These are phyloP conservation scores for Drosophila lowei DNA, from an alignment of 1,140 invertebrate species.

Conservation along the genomic window DNA sequence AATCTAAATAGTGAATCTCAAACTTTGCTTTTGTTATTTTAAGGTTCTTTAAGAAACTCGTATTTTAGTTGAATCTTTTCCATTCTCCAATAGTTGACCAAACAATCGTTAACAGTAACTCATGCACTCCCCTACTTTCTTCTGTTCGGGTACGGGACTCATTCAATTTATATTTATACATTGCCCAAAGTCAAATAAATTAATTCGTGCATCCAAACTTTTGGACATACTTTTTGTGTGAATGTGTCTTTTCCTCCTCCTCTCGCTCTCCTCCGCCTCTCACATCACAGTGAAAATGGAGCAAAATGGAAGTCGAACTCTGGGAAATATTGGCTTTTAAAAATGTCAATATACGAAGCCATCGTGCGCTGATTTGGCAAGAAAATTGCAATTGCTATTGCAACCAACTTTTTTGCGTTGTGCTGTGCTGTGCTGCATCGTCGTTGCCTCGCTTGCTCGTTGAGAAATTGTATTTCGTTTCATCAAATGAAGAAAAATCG, in stretches of 20 bases:
- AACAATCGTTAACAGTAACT: slow-evolving; percentile 7
- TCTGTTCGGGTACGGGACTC: slow-evolving; percentile 8
- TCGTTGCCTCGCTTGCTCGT: slow-evolving; percentile 20
- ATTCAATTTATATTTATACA: slow-evolving; percentile 66
- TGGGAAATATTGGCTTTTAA: slow-evolving; percentile 76
- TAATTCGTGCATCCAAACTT: slow-evolving; percentile 43
- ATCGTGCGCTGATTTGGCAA: slow-evolving; percentile 60
- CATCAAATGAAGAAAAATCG: slow-evolving; percentile 81
- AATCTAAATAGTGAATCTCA: no score
- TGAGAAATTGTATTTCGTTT: slow-evolving; percentile 82
- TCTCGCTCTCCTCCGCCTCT: neutral
- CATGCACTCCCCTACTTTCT: slow-evolving; percentile 12
- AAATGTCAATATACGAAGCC: slow-evolving; percentile 71
- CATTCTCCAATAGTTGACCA: neutral
- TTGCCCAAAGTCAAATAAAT: slow-evolving; percentile 53
- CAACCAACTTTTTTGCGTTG: slow-evolving; percentile 61
- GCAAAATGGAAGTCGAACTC: slow-evolving; percentile 23
- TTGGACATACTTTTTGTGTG: slow-evolving; percentile 41
- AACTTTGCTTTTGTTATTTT: no score
- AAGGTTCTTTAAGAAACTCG: no score
- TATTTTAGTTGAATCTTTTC: no score
- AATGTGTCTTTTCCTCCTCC: slow-evolving; percentile 1
- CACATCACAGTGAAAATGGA: neutral
- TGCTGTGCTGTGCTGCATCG: slow-evolving; percentile 1
- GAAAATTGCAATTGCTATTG: slow-evolving; percentile 71